Evolutionary conservation across 2,888 invertebrate genomes (phyloP), one percentile per base, ranked within the genome.

Genomic region (Nomada lathburiana): DNA sequence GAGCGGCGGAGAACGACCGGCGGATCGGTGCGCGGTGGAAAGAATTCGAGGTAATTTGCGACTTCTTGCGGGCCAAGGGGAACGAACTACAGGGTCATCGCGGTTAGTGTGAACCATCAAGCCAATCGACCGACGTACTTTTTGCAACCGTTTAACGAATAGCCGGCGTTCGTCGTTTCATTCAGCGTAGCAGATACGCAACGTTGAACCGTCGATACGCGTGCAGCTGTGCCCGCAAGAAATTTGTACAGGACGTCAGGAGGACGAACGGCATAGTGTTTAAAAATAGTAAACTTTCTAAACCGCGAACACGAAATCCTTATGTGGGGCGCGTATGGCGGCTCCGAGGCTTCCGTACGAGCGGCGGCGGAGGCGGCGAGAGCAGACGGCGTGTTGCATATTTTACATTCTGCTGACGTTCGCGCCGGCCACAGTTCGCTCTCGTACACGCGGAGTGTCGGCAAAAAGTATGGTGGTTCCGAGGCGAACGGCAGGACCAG

Each of bases 331-430:
- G 57, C 29, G 71, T 71, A 50, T 65, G 69, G 44, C 59, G 26
- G 36, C 60, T 50, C 63, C 63, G 52, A 62, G 67, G 72, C 62
- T 80, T 52, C 72, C 55, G 80, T 64, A 68, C 20, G 60, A 20
- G 64, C 13, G 42, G 16, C 11, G 62, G 42, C 44, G 55, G 68
- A 53, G 67, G 62, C 68, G 50, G 47, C 23, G 62, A 47, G 68
- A 60, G 72, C 74, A 71, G 36, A 23, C 71, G 42, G 79, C 84
- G 86, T 80, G 87, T 90, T 92, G 92, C 92, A 93, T 93, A 93
- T 93, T 92, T 92, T 91, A 91, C 89, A 93, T 93, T 93, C 93
- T 90, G 90, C 88, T 89, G 92, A 90, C 89, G 90, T 88, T 90
- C 89, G 87, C 88, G 89, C 88, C 89, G 87, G 89, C 89, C 89